A percentile compares a stretch with the other conserved stretches of the same genome.
Conservation (phyloP, 1,140 invertebrate species). For the Ostrea edulis region DNA sequence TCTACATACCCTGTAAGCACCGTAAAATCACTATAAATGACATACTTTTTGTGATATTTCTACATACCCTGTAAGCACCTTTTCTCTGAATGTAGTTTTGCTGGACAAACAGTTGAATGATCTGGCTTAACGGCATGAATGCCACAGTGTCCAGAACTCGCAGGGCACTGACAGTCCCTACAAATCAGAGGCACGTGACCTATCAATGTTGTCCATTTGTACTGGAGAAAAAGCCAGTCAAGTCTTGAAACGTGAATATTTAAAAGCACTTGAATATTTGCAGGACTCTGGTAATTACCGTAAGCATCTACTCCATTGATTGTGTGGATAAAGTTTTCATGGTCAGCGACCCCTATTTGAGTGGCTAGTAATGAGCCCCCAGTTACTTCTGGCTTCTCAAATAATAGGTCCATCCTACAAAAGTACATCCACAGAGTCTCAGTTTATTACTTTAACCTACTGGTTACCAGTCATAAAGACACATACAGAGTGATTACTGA, state of each 20-base stretch:
- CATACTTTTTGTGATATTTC: too few species aligned
- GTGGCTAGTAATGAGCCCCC: constrained; percentile 46
- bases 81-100: constrained; percentile 74
- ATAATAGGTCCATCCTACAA: constrained; percentile 71
- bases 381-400: constrained; percentile 64
- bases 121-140: constrained; percentile 62
- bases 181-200: neutral
- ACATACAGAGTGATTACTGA: too few species aligned
- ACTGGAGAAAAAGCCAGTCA: neutral
- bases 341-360: constrained; percentile 54
- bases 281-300: constrained; percentile 55
- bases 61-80: constrained; percentile 66
- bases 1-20: constrained; percentile 63
- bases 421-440: neutral
- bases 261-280: neutral
- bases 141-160: constrained; percentile 67
- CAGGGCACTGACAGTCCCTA: constrained; percentile 66
- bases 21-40: too few species aligned
- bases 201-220: neutral
- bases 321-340: constrained; percentile 68
- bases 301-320: constrained; percentile 69
- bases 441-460: too few species aligned
- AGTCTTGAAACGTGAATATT: neutral
- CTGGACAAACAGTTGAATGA: constrained; percentile 66
- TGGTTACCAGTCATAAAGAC: too few species aligned